These are phyloP conservation scores for Watersipora subatra DNA, from an alignment of 1,140 invertebrate genomes.

Conservation along the genomic window DNA sequence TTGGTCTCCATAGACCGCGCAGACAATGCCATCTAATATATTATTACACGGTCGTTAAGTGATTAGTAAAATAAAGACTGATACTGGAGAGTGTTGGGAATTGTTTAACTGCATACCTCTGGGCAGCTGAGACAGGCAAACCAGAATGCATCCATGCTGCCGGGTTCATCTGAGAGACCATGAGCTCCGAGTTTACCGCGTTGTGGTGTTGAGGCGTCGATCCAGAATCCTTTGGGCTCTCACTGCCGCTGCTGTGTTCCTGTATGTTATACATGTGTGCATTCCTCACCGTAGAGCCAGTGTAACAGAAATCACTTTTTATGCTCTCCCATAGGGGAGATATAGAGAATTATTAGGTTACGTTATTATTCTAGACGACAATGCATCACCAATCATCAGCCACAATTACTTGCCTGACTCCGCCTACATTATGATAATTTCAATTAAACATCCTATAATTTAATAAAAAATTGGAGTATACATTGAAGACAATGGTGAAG, in stretches of 20 bases:
- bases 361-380: not conserved
- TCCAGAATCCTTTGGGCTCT: not conserved
- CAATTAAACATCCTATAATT: not conserved
- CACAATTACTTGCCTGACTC: not conserved
- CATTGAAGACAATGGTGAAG: too few relatives aligned
- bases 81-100: not conserved
- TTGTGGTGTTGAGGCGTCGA: not conserved
- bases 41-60: not conserved
- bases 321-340: not conserved
- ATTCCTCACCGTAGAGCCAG: not conserved
- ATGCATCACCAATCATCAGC: not conserved
- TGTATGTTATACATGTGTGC: not conserved
- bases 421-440: not conserved
- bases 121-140: not conserved
- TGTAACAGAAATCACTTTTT: not conserved
- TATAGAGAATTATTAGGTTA: not conserved
- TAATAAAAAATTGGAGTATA: not conserved
- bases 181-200: not conserved
- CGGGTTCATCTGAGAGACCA: not conserved
- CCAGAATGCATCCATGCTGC: not conserved
- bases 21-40: not conserved
- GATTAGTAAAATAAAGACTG: not conserved
- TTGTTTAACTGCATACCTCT: not conserved
- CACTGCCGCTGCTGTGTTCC: not conserved
- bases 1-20: not conserved